Base-by-base conservation (phyloP, 2,888 invertebrate species). In the Drosophila fungiperda region DNA sequence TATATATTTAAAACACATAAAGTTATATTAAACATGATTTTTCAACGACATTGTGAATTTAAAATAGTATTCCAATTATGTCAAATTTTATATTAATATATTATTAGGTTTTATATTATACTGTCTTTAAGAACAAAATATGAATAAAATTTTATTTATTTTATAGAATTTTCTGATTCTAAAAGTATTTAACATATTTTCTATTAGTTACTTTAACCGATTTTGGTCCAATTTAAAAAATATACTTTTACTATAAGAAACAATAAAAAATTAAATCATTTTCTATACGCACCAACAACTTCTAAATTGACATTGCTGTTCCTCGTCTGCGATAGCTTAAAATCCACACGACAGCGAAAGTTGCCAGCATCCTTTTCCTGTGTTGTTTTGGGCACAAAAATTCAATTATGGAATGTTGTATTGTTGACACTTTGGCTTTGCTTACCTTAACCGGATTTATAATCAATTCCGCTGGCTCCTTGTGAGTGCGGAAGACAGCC, bases 281-380 rank as follows among this genome's bases (percentile, higher is more conserved):
- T 33, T 9, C 17, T 59, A 71, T 83, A 95, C 96, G 96, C 94
- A 96, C 96, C 95, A 91, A 96, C 96, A 86, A 96, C 95, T 90
- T 96, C 96, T 89, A 96, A 94, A 93, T 96, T 96, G 93, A 96
- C 96, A 92, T 95, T 95, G 92, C 95, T 95, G 93, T 96, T 96
- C 83, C 96, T 94, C 70, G 96, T 96, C 63, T 96, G 96, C 57
- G 96, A 95, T 90, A 95, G 95, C 92, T 96, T 96, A 93, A 96
- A 96, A 93, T 96, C 96, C 73, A 96, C 96, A 82, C 96, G 94
- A 93, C 96, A 96, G 85, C 96, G 94, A 93, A 96, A 96, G 83
- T 96, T 94, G 57, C 96, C 96, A 59, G 95, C 95, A 93, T 96
- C 96, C 87, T 94, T 94, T 91, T 95, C 95, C 91, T 94, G 93